Conservation (phyloP, 2,888 invertebrate genomes). For the Agrypnus murinus region DNA sequence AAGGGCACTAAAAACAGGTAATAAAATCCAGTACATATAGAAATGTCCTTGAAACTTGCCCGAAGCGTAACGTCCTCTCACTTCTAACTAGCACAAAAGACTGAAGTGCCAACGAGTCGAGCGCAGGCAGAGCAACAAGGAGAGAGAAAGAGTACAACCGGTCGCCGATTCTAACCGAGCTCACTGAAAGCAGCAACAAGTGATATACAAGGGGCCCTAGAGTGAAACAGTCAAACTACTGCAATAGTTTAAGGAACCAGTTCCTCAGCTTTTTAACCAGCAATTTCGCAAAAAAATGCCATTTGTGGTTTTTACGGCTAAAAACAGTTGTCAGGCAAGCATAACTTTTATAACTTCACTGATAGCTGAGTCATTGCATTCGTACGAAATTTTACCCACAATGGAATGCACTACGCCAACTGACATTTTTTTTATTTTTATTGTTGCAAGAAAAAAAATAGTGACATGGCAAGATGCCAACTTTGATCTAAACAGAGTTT, state of each 20-base stretch:
- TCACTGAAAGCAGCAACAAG: conserved; percentile 63
- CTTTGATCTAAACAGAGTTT: conserved; percentile 46
- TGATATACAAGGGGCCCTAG: conserved; percentile 58
- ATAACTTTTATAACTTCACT: conserved; percentile 47
- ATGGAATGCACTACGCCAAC: conserved; percentile 28
- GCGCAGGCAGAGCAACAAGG: conserved; percentile 38
- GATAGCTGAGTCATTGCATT: conserved; percentile 25
- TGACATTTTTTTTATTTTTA: conserved; percentile 28
- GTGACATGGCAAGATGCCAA: conserved; percentile 53
- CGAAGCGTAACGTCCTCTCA: conserved; percentile 57
- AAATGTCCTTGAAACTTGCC: conserved; percentile 62
- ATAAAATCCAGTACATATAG: conserved; percentile 39
- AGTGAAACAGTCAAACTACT: conserved; percentile 43
- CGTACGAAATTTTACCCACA: conserved; percentile 13
- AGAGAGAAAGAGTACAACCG: conserved; percentile 46
- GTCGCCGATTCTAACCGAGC: conserved; percentile 59
- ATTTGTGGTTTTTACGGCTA: conserved; percentile 52
- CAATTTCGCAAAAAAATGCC: conserved; percentile 58
- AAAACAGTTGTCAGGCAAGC: conserved; percentile 50
- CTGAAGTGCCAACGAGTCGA: conserved; percentile 59
- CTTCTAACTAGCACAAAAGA: conserved; percentile 60
- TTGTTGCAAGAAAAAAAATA: conserved; percentile 42
- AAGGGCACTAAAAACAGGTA: conserved; percentile 30
- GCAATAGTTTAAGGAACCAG: conserved; percentile 57
- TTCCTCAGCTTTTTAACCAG: conserved; percentile 56